A percentile compares a stretch with the other conserved stretches of the same genome.
phyloP scores from a whole-genome alignment of 2,888 invertebrate genomes.

The Epistrophella euchroma region DNA sequence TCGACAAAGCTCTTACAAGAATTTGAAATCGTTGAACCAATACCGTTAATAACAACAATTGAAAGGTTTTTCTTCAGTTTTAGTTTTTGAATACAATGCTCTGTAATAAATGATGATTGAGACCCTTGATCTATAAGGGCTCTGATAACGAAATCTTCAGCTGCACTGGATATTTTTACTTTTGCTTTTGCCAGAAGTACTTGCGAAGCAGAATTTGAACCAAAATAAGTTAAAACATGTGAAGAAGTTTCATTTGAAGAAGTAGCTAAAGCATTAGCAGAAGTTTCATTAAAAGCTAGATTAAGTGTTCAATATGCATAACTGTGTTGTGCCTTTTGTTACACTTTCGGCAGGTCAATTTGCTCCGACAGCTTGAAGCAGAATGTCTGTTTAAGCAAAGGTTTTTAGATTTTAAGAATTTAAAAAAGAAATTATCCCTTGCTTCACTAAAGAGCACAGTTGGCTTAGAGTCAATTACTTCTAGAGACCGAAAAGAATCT shows the following conservation, averaged over 20 bases:
- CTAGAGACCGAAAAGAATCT: conserved; percentile 1
- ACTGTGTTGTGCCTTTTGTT: conserved; percentile 14
- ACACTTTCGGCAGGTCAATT: background rate
- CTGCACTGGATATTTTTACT: background rate
- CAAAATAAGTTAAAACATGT: background rate
- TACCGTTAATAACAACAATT: conserved; percentile 1
- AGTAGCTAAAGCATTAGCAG: background rate
- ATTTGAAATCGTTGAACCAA: background rate
- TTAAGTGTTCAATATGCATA: conserved; percentile 4
- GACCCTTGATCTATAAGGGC: background rate
- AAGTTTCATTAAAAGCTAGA: background rate
- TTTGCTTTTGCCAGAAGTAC: conserved; percentile 13
- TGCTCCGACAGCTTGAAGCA: background rate
- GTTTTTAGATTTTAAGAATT: background rate
- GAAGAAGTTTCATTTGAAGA: conserved; percentile 7
- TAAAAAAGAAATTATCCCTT: background rate
- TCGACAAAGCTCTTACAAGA: background rate
- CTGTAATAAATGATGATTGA: background rate
- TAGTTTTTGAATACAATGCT: background rate
- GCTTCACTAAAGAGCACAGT: too few relatives aligned
- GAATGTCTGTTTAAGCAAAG: background rate
- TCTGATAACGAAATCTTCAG: background rate
- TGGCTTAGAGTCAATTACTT: too few relatives aligned
- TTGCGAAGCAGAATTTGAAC: background rate
- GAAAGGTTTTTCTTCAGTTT: background rate